Evolutionary conservation across 2,797 vertebrate species (phyloP).

Genomic region (Acestrorhynchus altus): DNA sequence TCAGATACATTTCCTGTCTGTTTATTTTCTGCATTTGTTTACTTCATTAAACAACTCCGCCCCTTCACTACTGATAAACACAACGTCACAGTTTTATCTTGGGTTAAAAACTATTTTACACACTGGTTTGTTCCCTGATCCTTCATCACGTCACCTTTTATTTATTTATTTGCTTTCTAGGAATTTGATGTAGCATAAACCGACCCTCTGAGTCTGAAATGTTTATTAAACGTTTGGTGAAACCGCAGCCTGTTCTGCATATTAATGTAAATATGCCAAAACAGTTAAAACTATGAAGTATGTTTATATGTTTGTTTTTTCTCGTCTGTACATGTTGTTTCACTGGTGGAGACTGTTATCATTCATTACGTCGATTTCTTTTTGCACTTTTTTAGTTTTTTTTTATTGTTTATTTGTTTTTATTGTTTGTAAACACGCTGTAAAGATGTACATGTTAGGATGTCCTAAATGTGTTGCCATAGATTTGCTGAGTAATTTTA

Average conservation of each 20-base stretch:
- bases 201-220: conserved; percentile 59
- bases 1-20: conserved; percentile 47
- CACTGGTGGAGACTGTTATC: conserved; percentile 73
- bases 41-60: conserved; percentile 49
- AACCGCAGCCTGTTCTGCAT: conserved; percentile 61
- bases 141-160: conserved; percentile 33
- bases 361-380: conserved; percentile 69
- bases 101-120: not conserved
- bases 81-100: not conserved
- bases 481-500: conserved; percentile 79
- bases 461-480: conserved; percentile 75
- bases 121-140: conserved; percentile 27
- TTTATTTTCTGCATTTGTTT: conserved; percentile 62
- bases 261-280: conserved; percentile 67
- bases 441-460: conserved; percentile 86
- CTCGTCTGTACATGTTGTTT: conserved; percentile 68
- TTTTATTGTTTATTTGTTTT: conserved; percentile 56
- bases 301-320: conserved; percentile 57
- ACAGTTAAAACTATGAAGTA: conserved; percentile 76
- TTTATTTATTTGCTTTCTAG: conserved; percentile 68
- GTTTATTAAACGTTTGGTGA: conserved; percentile 78
- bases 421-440: conserved; percentile 82
- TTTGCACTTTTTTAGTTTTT: conserved; percentile 77
- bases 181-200: conserved; percentile 27
- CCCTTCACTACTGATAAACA: conserved; percentile 71